Conservation (phyloP, 2,113 vertebrate genomes). For the Bombycilla garrulus region DNA sequence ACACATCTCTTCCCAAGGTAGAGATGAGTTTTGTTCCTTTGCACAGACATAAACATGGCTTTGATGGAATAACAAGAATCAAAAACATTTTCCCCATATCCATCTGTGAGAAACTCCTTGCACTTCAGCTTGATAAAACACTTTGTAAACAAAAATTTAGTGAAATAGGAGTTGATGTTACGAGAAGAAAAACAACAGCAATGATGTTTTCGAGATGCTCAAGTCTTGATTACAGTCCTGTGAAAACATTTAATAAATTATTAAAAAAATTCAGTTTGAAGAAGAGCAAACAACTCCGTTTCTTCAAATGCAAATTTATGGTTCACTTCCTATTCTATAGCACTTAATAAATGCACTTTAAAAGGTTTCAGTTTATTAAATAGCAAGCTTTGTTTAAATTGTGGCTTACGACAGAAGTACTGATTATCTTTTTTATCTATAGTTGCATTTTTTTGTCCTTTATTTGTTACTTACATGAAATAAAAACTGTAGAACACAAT, state of each 20-base stretch:
- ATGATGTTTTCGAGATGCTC: not conserved
- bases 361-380: not conserved
- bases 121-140: not conserved
- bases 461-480: not conserved
- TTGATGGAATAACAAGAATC: not conserved
- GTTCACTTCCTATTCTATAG: not conserved
- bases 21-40: not conserved
- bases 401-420: not conserved
- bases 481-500: not conserved
- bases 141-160: not conserved
- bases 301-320: not conserved
- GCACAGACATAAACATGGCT: not conserved
- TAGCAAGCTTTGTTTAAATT: not conserved
- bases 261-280: not conserved
- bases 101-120: not conserved
- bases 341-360: not conserved
- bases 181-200: not conserved
- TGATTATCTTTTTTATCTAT: not conserved
- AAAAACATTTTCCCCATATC: not conserved
- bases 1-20: not conserved
- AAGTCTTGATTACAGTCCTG: not conserved
- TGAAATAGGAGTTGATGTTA: not conserved
- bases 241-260: not conserved
- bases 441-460: not conserved
- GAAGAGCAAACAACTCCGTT: not conserved